These are phyloP conservation scores for Drosophila demipolita DNA, from an alignment of 2,888 invertebrate species.

Conservation along the genomic window DNA sequence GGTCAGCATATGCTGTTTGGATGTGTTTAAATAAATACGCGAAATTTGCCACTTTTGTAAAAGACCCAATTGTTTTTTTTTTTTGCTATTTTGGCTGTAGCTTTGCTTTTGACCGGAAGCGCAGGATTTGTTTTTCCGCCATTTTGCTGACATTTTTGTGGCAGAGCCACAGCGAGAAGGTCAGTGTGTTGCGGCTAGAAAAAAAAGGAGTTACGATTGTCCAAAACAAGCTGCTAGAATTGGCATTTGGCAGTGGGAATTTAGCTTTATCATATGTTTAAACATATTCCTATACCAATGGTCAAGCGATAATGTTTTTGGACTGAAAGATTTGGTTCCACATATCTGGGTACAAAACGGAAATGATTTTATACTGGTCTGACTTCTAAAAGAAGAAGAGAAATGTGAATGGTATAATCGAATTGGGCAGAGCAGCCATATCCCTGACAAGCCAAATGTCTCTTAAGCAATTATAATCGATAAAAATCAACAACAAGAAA, in stretches of 20 bases:
- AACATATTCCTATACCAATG: background rate
- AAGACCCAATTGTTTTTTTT: conserved; percentile 39
- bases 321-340: background rate
- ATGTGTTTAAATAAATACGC: conserved; percentile 80
- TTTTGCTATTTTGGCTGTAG: conserved; percentile 15
- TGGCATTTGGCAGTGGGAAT: conserved; percentile 3
- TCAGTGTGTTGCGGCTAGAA: conserved; percentile 63
- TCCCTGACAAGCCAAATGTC: background rate
- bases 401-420: background rate
- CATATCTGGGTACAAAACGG: background rate
- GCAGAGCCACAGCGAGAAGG: conserved; percentile 67
- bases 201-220: background rate
- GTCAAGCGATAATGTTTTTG: background rate
- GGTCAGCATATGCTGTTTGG: conserved; percentile 72
- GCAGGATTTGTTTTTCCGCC: conserved; percentile 84
- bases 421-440: accelerated
- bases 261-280: background rate
- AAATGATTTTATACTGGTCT: background rate
- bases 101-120: conserved; percentile 78
- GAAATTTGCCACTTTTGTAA: conserved; percentile 75
- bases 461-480: background rate
- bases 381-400: background rate
- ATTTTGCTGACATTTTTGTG: conserved; percentile 72
- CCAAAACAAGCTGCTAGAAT: conserved; percentile 23
- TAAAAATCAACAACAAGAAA: background rate